Base-by-base conservation (phyloP, 23 tunicate species). In the Halocynthia aurantium region DNA sequence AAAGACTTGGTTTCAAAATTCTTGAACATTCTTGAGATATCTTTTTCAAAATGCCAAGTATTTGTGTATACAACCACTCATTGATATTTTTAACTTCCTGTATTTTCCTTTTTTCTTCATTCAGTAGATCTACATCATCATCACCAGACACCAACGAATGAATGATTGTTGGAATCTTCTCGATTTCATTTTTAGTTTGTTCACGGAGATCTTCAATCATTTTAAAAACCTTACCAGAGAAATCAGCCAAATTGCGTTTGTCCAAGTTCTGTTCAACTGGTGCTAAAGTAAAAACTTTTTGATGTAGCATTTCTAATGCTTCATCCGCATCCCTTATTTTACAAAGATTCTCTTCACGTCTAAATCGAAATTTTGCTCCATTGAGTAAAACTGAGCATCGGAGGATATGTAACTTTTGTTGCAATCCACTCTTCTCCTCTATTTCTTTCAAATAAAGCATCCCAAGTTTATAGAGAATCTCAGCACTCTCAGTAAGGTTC, bases 381-480 rank as follows among this genome's bases (percentile, higher is more conserved):
- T 82, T 82, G 18, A 87, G 50, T 40, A 87, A 84, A 6, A 78
- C 94, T 7, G 87, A 82, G 57, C 82, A 18, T 6, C 73, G 83
- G 8, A 82, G 70, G 22, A 87, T 44, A 77, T 81, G 55, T 5
- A 87, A 67, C 65, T 82, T 87, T 22, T 87, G 78, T 10, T 76
- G 71, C n/a, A 52, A 44, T 15, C 76, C 76, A 20, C 55, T 71
- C 12, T 6, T 44, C 6, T 21, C 8, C 58, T 51, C n/a, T 11
- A 52, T 54, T 56, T 67, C 62, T n/a, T 72, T 51, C 54, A 63
- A 51, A 73, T 82, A 87, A 52, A 77, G 52, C 22, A 75, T 55
- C 11, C 87, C 94, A 49, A 82, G 73, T 72, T 87, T 53, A 67
- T 78, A 83, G 20, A 87, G 72, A 61, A 83, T 66, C 15, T 71